Evolutionary conservation across 2,797 vertebrate genomes (phyloP).

Genomic region (Cossypha polioptera): DNA sequence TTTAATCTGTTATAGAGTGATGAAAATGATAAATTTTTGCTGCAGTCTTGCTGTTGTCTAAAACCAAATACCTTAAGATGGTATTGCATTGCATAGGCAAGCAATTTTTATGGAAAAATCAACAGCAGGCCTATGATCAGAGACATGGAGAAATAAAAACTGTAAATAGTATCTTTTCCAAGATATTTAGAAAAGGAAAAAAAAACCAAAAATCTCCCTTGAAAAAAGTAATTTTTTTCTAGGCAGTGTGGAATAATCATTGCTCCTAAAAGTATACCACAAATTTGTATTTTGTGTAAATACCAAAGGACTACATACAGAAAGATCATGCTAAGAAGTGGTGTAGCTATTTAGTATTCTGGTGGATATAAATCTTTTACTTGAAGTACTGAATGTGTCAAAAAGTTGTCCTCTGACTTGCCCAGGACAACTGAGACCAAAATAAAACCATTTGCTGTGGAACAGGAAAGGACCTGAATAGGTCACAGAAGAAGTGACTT

Average conservation of each 20-base stretch:
- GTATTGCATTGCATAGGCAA: background rate
- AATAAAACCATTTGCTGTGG: background rate
- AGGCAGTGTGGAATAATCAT: background rate
- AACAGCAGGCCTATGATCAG: background rate
- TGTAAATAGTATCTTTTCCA: background rate
- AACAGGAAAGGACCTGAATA: background rate
- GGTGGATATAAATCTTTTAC: background rate
- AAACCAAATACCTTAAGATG: background rate
- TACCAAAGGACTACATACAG: background rate
- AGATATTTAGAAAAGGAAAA: background rate
- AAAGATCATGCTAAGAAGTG: background rate
- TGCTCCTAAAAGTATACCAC: background rate
- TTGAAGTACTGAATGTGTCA: background rate
- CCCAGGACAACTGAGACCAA: background rate
- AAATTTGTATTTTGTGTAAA: background rate
- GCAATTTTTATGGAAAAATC: background rate
- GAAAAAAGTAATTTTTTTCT: background rate
- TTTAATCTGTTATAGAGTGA: background rate
- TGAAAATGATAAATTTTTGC: background rate
- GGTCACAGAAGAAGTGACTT: background rate
- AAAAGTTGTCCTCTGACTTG: background rate
- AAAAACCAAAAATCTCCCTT: background rate
- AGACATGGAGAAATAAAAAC: background rate
- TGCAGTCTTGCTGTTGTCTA: background rate
- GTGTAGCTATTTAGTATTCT: background rate